These are phyloP conservation scores for Alectoris magna DNA, from an alignment of 2,797 vertebrate genomes.

Conservation along the genomic window DNA sequence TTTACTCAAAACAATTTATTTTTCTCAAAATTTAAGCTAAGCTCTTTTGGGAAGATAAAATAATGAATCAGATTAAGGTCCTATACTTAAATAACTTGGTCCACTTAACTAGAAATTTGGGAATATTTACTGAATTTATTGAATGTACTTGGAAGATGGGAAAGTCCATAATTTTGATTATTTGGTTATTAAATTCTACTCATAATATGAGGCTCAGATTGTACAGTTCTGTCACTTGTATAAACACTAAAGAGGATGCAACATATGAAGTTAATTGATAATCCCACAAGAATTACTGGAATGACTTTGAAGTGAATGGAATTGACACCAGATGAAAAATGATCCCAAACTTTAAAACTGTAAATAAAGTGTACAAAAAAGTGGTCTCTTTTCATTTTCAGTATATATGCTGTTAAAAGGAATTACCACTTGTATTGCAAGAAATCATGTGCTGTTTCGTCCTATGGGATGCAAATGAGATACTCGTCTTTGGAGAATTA, in stretches of 20 bases:
- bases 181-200: background rate
- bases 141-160: background rate
- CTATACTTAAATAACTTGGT: background rate
- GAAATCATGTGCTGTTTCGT: background rate
- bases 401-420: background rate
- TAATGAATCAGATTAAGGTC: background rate
- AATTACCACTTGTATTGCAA: background rate
- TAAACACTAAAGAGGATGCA: constrained; percentile 3
- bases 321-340: constrained; percentile 10
- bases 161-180: background rate
- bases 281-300: background rate
- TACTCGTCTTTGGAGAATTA: background rate
- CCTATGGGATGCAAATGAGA: background rate
- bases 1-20: background rate
- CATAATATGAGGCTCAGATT: background rate
- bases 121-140: background rate
- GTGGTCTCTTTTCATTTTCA: background rate
- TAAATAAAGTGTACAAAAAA: background rate
- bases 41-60: background rate
- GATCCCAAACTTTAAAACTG: background rate
- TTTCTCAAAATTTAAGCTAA: background rate
- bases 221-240: background rate
- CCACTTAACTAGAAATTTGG: background rate
- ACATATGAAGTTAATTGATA: background rate
- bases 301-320: constrained; percentile 1